phyloP scores from a whole-genome alignment of 2,113 vertebrate species.

The Pontoporia blainvillei region DNA sequence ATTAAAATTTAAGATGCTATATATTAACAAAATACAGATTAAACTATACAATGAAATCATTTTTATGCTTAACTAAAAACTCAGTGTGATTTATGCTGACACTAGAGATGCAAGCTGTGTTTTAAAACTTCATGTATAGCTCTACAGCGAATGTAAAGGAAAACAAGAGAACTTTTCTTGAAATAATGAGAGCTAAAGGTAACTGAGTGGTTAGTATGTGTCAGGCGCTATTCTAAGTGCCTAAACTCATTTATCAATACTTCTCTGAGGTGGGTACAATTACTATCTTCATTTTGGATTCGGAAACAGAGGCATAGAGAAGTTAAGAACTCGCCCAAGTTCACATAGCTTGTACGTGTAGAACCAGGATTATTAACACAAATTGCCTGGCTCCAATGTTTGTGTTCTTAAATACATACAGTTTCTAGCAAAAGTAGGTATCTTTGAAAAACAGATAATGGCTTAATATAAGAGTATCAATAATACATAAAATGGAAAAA shows the following conservation, averaged over 20 bases:
- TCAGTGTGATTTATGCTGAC: neutral
- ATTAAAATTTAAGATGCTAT: neutral
- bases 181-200: neutral
- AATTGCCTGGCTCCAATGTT: neutral
- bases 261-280: neutral
- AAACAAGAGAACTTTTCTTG: neutral
- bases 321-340: neutral
- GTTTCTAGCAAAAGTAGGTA: neutral
- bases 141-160: neutral
- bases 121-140: neutral
- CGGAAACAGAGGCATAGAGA: neutral
- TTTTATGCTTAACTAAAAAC: slow-evolving; percentile 1
- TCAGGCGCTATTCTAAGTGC: neutral
- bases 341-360: neutral
- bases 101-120: neutral
- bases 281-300: neutral
- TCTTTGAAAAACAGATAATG: neutral
- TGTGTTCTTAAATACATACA: neutral
- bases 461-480: neutral
- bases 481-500: neutral
- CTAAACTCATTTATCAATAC: neutral
- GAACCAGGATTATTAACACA: neutral
- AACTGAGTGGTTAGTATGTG: no score
- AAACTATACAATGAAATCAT: neutral
- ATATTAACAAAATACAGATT: neutral